Percentiles rank a stretch among this genome's conserved stretches.
Conservation (phyloP, 2,113 vertebrate species). For the Synchiropus splendidus region DNA sequence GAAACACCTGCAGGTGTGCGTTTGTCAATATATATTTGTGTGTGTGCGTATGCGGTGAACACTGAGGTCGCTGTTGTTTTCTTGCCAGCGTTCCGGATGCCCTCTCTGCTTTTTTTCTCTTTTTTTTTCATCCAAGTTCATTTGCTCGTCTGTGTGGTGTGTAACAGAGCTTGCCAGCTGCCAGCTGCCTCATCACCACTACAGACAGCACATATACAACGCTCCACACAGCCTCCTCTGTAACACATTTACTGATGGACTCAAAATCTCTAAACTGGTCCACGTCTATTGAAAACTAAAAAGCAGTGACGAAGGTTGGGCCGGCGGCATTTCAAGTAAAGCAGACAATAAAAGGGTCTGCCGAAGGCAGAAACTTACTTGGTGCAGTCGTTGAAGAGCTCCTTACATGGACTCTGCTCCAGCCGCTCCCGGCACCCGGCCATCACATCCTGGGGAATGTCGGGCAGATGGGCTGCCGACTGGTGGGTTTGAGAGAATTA, state of each 20-base stretch:
- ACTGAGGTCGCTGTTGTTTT: slow-evolving; percentile 61
- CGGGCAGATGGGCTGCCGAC: slow-evolving; percentile 70
- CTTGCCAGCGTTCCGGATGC: slow-evolving; percentile 58
- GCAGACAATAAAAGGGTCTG: background rate
- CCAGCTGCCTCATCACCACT: slow-evolving; percentile 50
- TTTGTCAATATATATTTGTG: slow-evolving; percentile 18
- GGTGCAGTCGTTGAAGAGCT: slow-evolving; percentile 78
- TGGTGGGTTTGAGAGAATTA: slow-evolving; percentile 23
- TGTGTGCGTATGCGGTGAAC: slow-evolving; percentile 17
- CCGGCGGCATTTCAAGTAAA: background rate
- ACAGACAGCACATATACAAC: slow-evolving; percentile 26
- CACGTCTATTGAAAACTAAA: background rate
- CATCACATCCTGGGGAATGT: slow-evolving; percentile 71
- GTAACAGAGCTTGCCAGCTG: slow-evolving; percentile 29
- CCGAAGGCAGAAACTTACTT: slow-evolving; percentile 75
- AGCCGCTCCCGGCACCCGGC: slow-evolving; percentile 70
- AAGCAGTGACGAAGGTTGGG: background rate
- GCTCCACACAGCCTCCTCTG: background rate
- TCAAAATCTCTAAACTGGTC: background rate
- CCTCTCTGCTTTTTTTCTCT: slow-evolving; percentile 22
- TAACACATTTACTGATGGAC: slow-evolving; percentile 1
- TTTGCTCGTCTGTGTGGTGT: slow-evolving; percentile 11
- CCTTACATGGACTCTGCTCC: slow-evolving; percentile 74
- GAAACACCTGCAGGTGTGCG: slow-evolving; percentile 52
- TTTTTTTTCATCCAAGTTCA: slow-evolving; percentile 42